Percentiles rank a stretch among this genome's conserved stretches.
These are phyloP conservation scores for Eurois occulta DNA, from an alignment of 2,888 invertebrate genomes.

Conservation along the genomic window DNA sequence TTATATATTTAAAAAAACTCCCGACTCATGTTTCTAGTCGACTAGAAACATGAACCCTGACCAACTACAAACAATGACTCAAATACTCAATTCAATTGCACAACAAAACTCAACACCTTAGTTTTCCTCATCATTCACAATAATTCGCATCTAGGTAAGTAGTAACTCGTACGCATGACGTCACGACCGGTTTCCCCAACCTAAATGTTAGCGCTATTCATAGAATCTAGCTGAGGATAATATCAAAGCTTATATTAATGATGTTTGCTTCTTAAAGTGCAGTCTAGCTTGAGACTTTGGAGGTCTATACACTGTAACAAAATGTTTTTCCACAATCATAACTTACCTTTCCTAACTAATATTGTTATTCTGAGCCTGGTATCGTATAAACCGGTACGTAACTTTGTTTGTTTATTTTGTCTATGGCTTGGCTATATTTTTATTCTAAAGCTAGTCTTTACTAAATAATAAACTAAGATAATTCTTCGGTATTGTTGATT, in stretches of 20 bases:
- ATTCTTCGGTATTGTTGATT: background rate
- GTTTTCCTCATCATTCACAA: slow-evolving; percentile 24
- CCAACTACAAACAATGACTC: background rate
- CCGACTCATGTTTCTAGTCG: background rate
- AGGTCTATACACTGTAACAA: background rate
- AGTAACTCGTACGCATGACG: background rate
- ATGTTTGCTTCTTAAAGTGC: background rate
- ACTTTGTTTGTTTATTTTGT: slow-evolving; percentile 1
- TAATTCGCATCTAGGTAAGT: background rate
- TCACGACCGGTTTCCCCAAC: slow-evolving; percentile 25
- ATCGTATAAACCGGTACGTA: slow-evolving; percentile 48
- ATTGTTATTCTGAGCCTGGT: slow-evolving; percentile 38
- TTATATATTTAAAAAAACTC: no score
- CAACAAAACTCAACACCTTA: background rate
- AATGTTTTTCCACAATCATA: slow-evolving; percentile 54
- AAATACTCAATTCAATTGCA: slow-evolving; percentile 3
- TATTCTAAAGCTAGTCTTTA: background rate
- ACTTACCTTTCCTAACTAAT: slow-evolving; percentile 53
- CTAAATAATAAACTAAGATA: background rate
- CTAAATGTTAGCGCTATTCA: slow-evolving; percentile 9
- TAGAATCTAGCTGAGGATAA: slow-evolving; percentile 29
- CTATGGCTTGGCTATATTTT: background rate
- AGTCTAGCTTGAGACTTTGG: slow-evolving; percentile 27
- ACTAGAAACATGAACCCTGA: background rate
- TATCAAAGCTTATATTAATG: slow-evolving; percentile 34